Base-by-base conservation (phyloP, 2,797 vertebrate species). In the Erpetoichthys calabaricus region DNA sequence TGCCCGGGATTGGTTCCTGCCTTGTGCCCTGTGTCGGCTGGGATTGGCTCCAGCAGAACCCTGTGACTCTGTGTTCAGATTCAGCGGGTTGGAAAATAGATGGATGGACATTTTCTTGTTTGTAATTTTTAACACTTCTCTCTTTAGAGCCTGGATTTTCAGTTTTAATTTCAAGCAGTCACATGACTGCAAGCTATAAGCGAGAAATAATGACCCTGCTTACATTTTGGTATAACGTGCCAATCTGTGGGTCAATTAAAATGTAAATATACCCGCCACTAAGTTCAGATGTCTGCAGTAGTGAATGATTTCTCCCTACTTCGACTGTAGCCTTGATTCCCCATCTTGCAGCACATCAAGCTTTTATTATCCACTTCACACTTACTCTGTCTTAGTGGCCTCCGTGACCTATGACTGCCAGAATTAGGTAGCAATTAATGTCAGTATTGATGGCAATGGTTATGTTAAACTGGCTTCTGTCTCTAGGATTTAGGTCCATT, bases 381-480 rank as follows among this genome's bases (percentile, higher is more conserved):
- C 63, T 72, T 59, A 59, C 58, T 67, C 44, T 60, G 57, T 63
- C 64, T 63, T 61, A 59, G 57, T 57, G 64, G 63, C 63, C 71
- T 69, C 66, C 64, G 62, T 25, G 63, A 65, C 65, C 64, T 60
- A 68, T 60, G 66, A 68, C 64, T 71, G 75, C 69, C 68, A 68
- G 70, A 79, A 75, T 78, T 74, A 66, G 67, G 78, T 73, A 69
- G 67, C 73, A 80, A 78, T 78, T 78, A 77, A 76, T 68, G 73
- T 77, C 76, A 77, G 54, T 63, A 65, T 67, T 75, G 73, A 77
- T 75, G 76, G 70, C 58, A 55, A 70, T 67, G 66, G 73, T 76
- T 78, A 75, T 78, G 76, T 72, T 77, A 79, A 79, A 78, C 73
- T 73, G 77, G 77, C 72, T 79, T 65, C 68, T 78, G 70, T 75